Base-by-base conservation (phyloP, 1,140 invertebrate species). In the Drosophila watanabei region DNA sequence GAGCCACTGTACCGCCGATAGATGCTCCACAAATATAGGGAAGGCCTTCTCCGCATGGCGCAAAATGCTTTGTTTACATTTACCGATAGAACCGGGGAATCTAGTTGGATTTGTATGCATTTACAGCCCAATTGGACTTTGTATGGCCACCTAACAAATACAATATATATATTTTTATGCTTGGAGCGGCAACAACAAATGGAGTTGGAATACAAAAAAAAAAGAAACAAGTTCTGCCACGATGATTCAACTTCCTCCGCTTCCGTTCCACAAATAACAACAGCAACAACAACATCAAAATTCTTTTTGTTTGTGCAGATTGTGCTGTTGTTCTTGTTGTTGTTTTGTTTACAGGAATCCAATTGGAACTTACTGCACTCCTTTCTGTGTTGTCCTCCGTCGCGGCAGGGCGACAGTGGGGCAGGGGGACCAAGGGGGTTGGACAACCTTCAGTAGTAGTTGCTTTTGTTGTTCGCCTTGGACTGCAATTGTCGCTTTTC, bases 1-100 rank as follows among this genome's bases (percentile, higher is more conserved):
- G 16, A 52, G 3, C 43, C 16, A 58, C 51, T 30, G 33, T 49
- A 39, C 11, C 63, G 7, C 3, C 49, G 2, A 4, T 13, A 33
- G 11, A 54, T 41, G 6, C 24, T 28, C 18, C 6, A 20, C 5
- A 28, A 28, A 57, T 56, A 32, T 24, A 13, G n/a, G 18, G 16
- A 14, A 35, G 46, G 18, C 14, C 20, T 43, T 46, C 11, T n/a
- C 28, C 72, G 18, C 48, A 48, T 65, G 79, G 57, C 75, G 75
- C 75, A 80, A 51, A 73, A 78, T 70, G 49, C 84, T 80, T 87
- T 88, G 84, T 87, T 84, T 88, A 87, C 84, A 87, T 88, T 82
- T 49, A 14, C 60, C 69, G 64, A 85, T 86, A 79, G 78, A 75
- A 33, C 61, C 33, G 52, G 61, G 61, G 66, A 63, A 45, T 64